These are phyloP conservation scores for Dryocosmus kuriphilus DNA, from an alignment of 2,888 invertebrate genomes.

Conservation along the genomic window DNA sequence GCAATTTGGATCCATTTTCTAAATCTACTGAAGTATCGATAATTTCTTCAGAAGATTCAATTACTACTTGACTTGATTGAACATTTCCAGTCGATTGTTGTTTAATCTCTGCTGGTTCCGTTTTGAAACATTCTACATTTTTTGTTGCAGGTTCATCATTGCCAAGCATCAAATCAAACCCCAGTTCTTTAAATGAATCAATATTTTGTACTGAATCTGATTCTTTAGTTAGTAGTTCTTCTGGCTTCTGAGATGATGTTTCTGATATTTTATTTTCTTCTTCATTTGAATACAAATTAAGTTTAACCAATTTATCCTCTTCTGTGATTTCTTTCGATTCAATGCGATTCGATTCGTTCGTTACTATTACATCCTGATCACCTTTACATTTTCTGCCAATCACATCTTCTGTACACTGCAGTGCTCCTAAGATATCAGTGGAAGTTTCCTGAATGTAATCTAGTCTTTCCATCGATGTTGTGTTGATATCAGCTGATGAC, in stretches of 20 bases:
- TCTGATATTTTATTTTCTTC: slow-evolving; percentile 33
- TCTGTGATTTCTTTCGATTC: slow-evolving; percentile 51
- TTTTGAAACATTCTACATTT: slow-evolving; percentile 13
- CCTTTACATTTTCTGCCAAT: slow-evolving; percentile 51
- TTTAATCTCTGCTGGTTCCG: neutral
- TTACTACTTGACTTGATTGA: neutral
- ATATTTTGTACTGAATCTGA: slow-evolving; percentile 57
- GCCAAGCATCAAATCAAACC: slow-evolving; percentile 60
- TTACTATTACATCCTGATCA: slow-evolving; percentile 59
- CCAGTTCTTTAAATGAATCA: slow-evolving; percentile 62
- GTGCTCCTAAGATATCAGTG: slow-evolving; percentile 53
- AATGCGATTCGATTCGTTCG: slow-evolving; percentile 49
- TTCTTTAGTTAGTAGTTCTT: slow-evolving; percentile 57
- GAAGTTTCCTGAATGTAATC: slow-evolving; percentile 24
- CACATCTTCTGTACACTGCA: neutral
- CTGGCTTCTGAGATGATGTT: slow-evolving; percentile 57
- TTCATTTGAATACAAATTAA: slow-evolving; percentile 2
- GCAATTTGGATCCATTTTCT: slow-evolving; percentile 3
- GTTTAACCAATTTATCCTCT: slow-evolving; percentile 48
- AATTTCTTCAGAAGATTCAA: slow-evolving; percentile 1
- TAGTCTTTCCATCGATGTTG: neutral
- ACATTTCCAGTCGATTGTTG: too few species aligned
- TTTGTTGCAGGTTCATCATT: slow-evolving; percentile 46
- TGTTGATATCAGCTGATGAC: neutral
- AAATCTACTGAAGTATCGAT: neutral